Conservation (phyloP, 2,797 vertebrate genomes). For the Anas bernieri region DNA sequence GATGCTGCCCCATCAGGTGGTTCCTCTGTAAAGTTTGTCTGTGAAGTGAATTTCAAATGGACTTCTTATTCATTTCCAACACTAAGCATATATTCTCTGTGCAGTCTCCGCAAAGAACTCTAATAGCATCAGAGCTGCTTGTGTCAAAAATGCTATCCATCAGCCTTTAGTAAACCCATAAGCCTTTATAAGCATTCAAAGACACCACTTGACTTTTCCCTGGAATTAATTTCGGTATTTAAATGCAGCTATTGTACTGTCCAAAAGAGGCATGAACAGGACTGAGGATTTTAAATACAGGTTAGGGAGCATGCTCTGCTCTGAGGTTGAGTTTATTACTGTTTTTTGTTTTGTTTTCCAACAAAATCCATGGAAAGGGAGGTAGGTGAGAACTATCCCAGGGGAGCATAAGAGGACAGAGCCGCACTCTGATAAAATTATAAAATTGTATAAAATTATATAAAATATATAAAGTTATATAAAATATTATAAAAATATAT, state of each 20-base stretch:
- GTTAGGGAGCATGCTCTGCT: background rate
- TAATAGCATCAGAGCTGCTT: background rate
- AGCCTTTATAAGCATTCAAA: slow-evolving; percentile 42
- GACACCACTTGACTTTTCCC: slow-evolving; percentile 22
- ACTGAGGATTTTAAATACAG: background rate
- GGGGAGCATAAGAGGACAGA: background rate
- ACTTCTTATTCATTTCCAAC: background rate
- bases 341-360: background rate
- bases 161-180: slow-evolving; percentile 15
- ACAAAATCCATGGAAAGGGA: background rate
- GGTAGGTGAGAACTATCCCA: background rate
- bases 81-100: background rate
- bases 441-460: no score
- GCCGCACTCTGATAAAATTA: background rate
- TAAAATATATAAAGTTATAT: no score
- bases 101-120: background rate
- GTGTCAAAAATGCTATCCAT: slow-evolving; percentile 16
- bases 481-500: no score
- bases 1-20: background rate
- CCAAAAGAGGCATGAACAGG: background rate
- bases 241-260: background rate
- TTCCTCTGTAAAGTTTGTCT: background rate
- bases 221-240: slow-evolving; percentile 26
- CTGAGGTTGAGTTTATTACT: background rate
- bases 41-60: background rate